Conservation (phyloP, 2,888 invertebrate species). For the Electrophaes corylata region DNA sequence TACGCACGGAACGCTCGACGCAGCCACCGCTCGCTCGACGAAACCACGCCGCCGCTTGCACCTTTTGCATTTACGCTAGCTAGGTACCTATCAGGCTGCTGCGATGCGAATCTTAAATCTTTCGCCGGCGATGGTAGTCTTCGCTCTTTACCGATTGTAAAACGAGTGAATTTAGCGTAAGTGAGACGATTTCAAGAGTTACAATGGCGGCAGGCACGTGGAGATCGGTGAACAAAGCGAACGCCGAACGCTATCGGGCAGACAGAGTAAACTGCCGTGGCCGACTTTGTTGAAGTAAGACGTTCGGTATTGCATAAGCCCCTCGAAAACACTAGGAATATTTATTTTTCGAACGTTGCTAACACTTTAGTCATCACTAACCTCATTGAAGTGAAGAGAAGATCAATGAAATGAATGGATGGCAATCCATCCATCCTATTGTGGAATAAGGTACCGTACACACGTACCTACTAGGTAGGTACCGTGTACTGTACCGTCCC, state of each 20-base stretch:
- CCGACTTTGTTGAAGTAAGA: neutral
- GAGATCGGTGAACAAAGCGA: constrained; percentile 82
- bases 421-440: too few species aligned
- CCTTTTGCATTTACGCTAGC: constrained; percentile 31
- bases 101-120: constrained; percentile 26
- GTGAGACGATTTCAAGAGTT: constrained; percentile 6
- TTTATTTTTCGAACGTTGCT: neutral
- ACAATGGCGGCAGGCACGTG: constrained; percentile 83
- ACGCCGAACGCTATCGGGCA: constrained; percentile 54
- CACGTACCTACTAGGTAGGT: too few species aligned
- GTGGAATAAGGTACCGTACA: too few species aligned
- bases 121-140: neutral
- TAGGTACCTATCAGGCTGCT: constrained; percentile 44
- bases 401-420: constrained; percentile 58
- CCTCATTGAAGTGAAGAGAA: neutral
- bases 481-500: too few species aligned
- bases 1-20: too few species aligned
- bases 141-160: constrained; percentile 6
- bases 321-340: neutral
- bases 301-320: neutral
- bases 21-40: neutral
- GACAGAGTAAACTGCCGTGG: neutral
- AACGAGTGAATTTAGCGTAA: neutral
- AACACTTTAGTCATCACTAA: neutral
- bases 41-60: constrained; percentile 22